phyloP scores from a whole-genome alignment of 2,888 invertebrate species.

The Dolichopus griseipennis region DNA sequence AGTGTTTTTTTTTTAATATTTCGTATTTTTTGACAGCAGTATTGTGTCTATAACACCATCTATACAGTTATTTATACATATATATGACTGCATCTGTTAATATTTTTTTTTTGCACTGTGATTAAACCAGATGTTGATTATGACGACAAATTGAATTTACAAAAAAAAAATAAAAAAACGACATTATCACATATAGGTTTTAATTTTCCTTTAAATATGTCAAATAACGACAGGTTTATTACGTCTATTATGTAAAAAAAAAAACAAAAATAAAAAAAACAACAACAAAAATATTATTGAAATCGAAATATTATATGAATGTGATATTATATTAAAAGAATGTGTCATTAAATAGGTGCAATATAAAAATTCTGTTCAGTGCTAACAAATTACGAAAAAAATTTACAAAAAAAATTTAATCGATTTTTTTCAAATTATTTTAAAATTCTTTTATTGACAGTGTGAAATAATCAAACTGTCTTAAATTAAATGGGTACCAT shows the following conservation, averaged over 20 bases:
- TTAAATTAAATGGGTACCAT: no score
- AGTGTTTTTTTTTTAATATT: no score
- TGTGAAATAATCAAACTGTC: no score
- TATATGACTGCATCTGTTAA: no score
- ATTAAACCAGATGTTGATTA: neutral
- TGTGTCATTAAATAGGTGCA: constrained; percentile 1
- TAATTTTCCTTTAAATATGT: neutral
- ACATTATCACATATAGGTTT: neutral
- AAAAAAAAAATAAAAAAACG: no score
- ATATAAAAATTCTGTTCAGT: neutral
- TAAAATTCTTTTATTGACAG: neutral
- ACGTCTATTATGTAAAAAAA: constrained; percentile 7
- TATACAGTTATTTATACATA: no score
- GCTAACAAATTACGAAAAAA: neutral
- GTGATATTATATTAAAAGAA: neutral
- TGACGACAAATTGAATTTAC: neutral
- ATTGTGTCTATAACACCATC: no score
- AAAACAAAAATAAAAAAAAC: neutral
- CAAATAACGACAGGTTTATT: neutral
- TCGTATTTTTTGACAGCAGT: no score
- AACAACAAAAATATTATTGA: neutral
- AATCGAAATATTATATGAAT: no score
- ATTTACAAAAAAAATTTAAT: neutral
- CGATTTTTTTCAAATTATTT: neutral
- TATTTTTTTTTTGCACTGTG: neutral